Percentiles rank a stretch among this genome's conserved stretches.
phyloP scores from a whole-genome alignment of 2,888 invertebrate species.

The Synanthedon andrenaeformis region DNA sequence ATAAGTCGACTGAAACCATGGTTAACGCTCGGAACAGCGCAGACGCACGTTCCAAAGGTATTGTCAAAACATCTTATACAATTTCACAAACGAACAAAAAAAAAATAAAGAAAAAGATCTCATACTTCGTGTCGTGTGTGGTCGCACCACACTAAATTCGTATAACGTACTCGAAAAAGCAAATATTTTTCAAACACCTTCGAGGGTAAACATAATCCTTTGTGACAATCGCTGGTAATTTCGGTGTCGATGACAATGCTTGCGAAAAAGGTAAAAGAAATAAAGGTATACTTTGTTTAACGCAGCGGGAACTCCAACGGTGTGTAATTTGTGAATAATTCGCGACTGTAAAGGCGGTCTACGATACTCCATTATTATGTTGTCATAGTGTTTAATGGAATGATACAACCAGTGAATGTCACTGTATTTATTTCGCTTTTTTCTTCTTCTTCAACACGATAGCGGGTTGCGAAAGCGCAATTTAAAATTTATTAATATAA shows the following conservation, averaged over 20 bases:
- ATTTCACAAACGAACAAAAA: conserved; percentile 42
- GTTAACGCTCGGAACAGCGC: conserved; percentile 54
- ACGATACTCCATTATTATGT: conserved; percentile 43
- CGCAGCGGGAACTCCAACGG: conserved; percentile 49
- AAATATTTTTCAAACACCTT: conserved; percentile 69
- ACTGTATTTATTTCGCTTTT: conserved; percentile 14
- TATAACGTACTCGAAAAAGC: conserved; percentile 58
- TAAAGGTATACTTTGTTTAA: conserved; percentile 38
- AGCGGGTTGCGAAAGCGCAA: background rate
- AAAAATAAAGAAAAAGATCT: conserved; percentile 19
- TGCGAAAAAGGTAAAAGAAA: conserved; percentile 26
- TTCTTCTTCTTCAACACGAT: conserved; percentile 3
- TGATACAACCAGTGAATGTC: conserved; percentile 19
- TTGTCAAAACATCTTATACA: conserved; percentile 68
- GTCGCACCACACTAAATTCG: conserved; percentile 37
- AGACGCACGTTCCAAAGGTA: conserved; percentile 54
- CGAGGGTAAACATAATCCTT: conserved; percentile 47
- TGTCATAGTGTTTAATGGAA: conserved; percentile 44
- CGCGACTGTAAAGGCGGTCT: conserved; percentile 31
- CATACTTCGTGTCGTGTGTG: conserved; percentile 43
- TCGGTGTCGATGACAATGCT: conserved; percentile 59
- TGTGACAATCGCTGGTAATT: conserved; percentile 56
- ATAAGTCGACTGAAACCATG: conserved; percentile 40
- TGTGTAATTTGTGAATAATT: conserved; percentile 62
- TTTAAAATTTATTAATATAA: too few relatives aligned